Evolutionary conservation across 2,888 invertebrate genomes (phyloP).

Genomic region (Cerastis leucographa): DNA sequence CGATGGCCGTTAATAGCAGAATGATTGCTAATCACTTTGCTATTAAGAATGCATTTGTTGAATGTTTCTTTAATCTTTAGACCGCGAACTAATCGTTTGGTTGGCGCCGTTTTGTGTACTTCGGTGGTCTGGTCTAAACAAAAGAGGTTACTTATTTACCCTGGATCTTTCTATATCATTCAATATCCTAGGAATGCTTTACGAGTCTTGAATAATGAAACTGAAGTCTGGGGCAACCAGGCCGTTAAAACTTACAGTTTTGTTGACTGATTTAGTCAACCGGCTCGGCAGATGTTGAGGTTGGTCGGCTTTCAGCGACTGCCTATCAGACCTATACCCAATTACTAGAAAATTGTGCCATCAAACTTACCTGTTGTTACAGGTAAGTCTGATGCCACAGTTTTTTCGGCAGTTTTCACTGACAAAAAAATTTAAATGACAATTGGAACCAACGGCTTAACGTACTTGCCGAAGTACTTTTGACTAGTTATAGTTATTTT

Average conservation of each 20-base stretch:
- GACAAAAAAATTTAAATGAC: neutral
- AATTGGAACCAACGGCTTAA: neutral
- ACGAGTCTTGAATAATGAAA: neutral
- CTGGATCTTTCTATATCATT: neutral
- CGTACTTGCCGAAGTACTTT: neutral
- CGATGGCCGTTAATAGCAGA: constrained; percentile 46
- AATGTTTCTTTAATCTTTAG: constrained; percentile 20
- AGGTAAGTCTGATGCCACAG: too few relatives aligned
- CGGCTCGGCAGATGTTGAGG: neutral
- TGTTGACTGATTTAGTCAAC: neutral
- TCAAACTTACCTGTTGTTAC: neutral
- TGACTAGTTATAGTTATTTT: neutral
- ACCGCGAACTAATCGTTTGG: constrained; percentile 14
- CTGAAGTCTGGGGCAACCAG: neutral
- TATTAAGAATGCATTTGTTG: constrained; percentile 52
- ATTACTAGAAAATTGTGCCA: too few relatives aligned
- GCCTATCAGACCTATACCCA: neutral
- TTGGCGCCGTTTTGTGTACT: constrained; percentile 28
- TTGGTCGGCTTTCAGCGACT: neutral
- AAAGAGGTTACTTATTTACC: neutral
- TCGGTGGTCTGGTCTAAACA: neutral
- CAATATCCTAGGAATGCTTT: neutral
- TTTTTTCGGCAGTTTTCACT: too few relatives aligned
- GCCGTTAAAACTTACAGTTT: neutral
- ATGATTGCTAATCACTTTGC: constrained; percentile 52